phyloP scores from a whole-genome alignment of 2,113 vertebrate genomes.

The Thunnus thynnus region DNA sequence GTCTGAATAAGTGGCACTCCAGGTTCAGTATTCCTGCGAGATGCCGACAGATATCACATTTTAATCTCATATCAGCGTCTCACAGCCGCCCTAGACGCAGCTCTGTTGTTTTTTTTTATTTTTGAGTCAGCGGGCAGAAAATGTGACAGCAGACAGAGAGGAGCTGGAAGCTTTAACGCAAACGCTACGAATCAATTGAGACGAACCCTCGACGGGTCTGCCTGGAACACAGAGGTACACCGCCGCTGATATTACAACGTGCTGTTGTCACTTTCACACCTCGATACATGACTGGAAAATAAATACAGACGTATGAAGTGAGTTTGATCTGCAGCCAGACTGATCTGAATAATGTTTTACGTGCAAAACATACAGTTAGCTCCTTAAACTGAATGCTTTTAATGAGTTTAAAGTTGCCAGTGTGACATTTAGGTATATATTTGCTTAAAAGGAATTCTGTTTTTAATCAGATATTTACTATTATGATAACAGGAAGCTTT shows the following conservation, averaged over 20 bases:
- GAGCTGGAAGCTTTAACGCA: not conserved
- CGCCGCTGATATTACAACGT: not conserved
- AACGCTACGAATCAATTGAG: constrained; percentile 12
- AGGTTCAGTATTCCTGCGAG: constrained; percentile 28
- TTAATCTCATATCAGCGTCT: constrained; percentile 42
- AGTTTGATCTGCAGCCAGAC: no score
- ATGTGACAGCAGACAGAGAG: not conserved
- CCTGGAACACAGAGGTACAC: not conserved
- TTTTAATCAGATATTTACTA: no score
- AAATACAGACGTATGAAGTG: not conserved
- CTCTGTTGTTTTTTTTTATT: not conserved
- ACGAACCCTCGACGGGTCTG: not conserved
- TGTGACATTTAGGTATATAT: no score
- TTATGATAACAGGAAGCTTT: not conserved
- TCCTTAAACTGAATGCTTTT: no score
- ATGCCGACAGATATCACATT: constrained; percentile 3
- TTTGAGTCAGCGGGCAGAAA: constrained; percentile 16
- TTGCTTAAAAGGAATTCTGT: no score
- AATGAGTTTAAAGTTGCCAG: no score
- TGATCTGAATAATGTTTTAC: no score
- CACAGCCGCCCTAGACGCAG: not conserved
- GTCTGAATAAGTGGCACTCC: constrained; percentile 32
- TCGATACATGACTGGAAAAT: constrained; percentile 1
- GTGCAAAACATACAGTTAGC: no score
- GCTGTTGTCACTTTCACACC: not conserved